phyloP scores from a whole-genome alignment of 1,140 invertebrate species.

The Daktulosphaira vitifoliae region DNA sequence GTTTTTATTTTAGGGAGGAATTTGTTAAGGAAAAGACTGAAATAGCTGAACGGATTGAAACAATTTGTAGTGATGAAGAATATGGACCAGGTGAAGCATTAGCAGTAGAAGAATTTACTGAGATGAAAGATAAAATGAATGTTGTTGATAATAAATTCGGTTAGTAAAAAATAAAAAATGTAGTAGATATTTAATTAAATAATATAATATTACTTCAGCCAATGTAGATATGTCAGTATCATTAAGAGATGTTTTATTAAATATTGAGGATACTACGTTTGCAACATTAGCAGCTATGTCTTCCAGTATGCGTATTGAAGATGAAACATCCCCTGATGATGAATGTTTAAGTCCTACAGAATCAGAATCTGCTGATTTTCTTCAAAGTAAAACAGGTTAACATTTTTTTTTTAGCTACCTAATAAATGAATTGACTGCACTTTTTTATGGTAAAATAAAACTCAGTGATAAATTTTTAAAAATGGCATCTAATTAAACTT shows the following conservation, averaged over 20 bases:
- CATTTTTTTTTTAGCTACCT: not conserved
- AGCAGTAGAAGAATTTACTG: slow-evolving; percentile 31
- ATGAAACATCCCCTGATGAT: slow-evolving; percentile 62
- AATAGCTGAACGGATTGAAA: slow-evolving; percentile 7
- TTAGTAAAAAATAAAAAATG: not conserved
- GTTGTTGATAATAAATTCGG: slow-evolving; percentile 30
- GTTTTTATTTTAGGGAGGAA: not conserved
- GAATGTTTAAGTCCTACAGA: slow-evolving; percentile 43
- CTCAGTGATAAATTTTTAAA: too few relatives aligned
- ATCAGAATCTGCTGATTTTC: slow-evolving; percentile 55
- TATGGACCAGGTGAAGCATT: slow-evolving; percentile 31
- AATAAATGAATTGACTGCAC: too few relatives aligned
- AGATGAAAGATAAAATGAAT: slow-evolving; percentile 31
- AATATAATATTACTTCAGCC: not conserved
- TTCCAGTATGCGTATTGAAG: slow-evolving; percentile 51
- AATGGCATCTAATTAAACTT: too few relatives aligned
- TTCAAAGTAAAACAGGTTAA: slow-evolving; percentile 40
- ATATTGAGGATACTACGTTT: slow-evolving; percentile 65
- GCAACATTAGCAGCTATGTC: slow-evolving; percentile 61
- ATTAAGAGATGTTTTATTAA: slow-evolving; percentile 45
- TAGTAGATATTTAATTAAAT: not conserved
- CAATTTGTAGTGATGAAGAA: slow-evolving; percentile 25
- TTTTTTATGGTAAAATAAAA: too few relatives aligned
- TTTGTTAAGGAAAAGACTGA: slow-evolving; percentile 29
- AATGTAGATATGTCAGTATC: slow-evolving; percentile 34